phyloP scores from a whole-genome alignment of 2,888 invertebrate species.

The Rutpela maculata region DNA sequence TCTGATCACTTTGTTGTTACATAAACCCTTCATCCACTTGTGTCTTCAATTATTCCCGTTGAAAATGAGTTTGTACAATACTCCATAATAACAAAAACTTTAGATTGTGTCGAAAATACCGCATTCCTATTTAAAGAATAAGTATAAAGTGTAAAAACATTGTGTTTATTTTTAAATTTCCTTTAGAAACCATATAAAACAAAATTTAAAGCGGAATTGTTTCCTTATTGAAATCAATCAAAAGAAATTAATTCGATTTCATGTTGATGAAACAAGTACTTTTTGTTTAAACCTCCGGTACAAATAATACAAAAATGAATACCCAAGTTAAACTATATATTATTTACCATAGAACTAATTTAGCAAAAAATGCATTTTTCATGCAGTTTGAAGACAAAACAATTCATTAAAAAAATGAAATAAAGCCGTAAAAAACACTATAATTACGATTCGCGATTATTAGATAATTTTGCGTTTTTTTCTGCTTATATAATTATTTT shows the following conservation, averaged over 20 bases:
- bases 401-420: background rate
- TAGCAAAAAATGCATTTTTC: background rate
- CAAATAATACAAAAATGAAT: background rate
- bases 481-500: background rate
- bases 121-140: too few species aligned
- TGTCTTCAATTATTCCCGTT: too few species aligned
- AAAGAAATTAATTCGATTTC: background rate
- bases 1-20: too few species aligned
- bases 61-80: too few species aligned
- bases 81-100: too few species aligned
- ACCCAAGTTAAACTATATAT: background rate
- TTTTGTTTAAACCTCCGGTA: background rate
- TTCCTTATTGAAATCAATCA: background rate
- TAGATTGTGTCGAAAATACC: too few species aligned
- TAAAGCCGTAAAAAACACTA: background rate
- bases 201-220: background rate
- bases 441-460: background rate
- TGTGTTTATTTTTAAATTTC: too few species aligned
- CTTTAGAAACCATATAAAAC: background rate
- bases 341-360: conserved; percentile 3
- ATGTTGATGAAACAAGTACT: background rate
- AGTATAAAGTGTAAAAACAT: too few species aligned
- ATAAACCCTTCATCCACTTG: too few species aligned
- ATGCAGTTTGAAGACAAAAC: background rate
- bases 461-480: background rate